Evolutionary conservation across 2,797 vertebrate genomes (phyloP), one percentile per base, ranked within the genome.

Genomic region (Malurus leucopterus): DNA sequence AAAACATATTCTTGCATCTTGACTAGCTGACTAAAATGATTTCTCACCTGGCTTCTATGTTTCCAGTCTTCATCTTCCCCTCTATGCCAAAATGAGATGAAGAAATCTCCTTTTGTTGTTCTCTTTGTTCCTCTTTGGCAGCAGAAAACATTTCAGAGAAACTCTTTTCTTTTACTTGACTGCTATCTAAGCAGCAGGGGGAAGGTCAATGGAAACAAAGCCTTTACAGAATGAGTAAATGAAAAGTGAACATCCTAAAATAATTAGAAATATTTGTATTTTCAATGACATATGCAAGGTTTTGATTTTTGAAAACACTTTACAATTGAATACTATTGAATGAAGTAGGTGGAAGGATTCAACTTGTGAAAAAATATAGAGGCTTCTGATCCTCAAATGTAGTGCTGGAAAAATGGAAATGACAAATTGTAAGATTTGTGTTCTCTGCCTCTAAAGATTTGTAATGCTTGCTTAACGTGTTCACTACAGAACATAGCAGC

Each of bases 41-140:
- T 86, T 79, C 63, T 90, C 44, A 98, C 97, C 97, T 97, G 58
- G 95, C 93, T 76, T 96, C 96, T 59, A 13, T 84, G 57, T 94
- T 93, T 36, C 36, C 71, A 57, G 71, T 59, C 46, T 50, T 88
- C 30, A 46, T 62, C 27, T 80, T 88, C 72, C 43, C 65, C 21
- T 93, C 84, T 61, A n/a, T 49, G 57, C 86, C 93, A 83, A 95
- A 96, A 5, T 84, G 81, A 57, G 69, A 81, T 50, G 69, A 50
- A 41, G 36, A 27, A 71, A 79, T 41, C 8, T 86, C 40, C 21
- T 81, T 76, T 21, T 27, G 19, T 59, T 76, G 38, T 36, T 92
- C 85, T 40, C 27, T 64, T 57, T 57, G 47, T 43, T 97, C 91
- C 80, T 96, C 95, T 73, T 91, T 70, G 49, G 96, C 82, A 69